These are phyloP conservation scores for Acinonyx jubatus DNA, from an alignment of 2,113 vertebrate species.

Conservation along the genomic window DNA sequence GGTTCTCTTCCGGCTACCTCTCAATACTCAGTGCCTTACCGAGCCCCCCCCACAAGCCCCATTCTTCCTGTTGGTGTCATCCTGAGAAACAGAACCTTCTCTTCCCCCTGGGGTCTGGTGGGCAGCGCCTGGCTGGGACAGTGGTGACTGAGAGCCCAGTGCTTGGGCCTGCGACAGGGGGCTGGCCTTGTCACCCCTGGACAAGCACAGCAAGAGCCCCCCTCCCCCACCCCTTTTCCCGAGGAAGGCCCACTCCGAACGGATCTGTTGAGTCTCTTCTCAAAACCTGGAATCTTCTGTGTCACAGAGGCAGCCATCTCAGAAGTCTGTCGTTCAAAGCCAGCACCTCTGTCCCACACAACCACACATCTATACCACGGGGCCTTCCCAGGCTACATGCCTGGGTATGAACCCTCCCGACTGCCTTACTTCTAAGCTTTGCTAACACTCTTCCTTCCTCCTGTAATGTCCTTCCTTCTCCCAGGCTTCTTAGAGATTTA, in stretches of 20 bases:
- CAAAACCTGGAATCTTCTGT: not conserved
- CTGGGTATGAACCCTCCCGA: not conserved
- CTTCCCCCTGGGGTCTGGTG: too few relatives aligned
- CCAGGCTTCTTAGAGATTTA: not conserved
- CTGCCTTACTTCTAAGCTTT: not conserved
- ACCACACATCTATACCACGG: accelerated
- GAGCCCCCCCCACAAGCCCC: not conserved
- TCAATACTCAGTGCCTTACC: not conserved
- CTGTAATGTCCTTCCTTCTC: not conserved
- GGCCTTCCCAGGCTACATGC: accelerated
- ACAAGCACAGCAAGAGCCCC: accelerated
- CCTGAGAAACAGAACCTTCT: not conserved
- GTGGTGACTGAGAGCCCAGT: not conserved
- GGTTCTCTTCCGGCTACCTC: not conserved
- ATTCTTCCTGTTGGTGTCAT: not conserved
- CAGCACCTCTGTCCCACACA: not conserved
- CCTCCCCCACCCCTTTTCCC: not conserved
- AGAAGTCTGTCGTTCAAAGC: not conserved
- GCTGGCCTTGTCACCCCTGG: not conserved
- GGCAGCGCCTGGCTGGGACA: too few relatives aligned
- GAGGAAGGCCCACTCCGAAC: not conserved
- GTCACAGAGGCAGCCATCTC: not conserved
- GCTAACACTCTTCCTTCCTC: too few relatives aligned
- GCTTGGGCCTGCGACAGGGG: accelerated
- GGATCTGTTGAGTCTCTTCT: not conserved